Conservation (phyloP, 2,113 vertebrate genomes). For the Hemibates koningsi region DNA sequence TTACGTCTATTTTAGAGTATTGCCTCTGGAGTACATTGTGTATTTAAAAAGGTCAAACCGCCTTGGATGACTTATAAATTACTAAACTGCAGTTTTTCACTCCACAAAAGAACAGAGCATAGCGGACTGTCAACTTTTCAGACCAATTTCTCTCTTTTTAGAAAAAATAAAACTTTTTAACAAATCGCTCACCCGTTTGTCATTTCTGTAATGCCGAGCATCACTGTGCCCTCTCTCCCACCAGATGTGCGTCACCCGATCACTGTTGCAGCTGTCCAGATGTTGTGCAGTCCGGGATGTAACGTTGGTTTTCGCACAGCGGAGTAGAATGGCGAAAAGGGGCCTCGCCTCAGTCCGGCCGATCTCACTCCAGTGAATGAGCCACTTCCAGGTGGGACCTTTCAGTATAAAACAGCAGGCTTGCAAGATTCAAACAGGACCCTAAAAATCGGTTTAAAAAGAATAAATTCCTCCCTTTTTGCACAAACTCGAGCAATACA, state of each 20-base stretch:
- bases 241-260: not conserved
- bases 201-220: constrained; percentile 69
- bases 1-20: not conserved
- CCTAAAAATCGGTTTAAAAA: not conserved
- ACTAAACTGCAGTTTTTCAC: not conserved
- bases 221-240: not conserved
- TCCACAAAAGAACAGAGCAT: not conserved
- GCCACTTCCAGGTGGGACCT: not conserved
- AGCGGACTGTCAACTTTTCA: constrained; percentile 22
- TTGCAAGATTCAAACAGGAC: not conserved
- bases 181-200: constrained; percentile 60
- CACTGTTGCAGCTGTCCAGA: constrained; percentile 35
- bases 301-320: not conserved
- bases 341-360: constrained; percentile 37
- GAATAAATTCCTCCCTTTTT: not conserved
- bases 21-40: accelerated
- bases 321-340: constrained; percentile 37
- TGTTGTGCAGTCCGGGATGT: constrained; percentile 28
- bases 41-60: not conserved
- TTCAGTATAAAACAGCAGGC: constrained; percentile 21
- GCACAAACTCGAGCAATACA: not conserved
- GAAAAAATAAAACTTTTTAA: not conserved
- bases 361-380: not conserved
- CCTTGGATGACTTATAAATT: not conserved
- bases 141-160: not conserved